Percentiles rank a stretch among this genome's conserved stretches.
Conservation (phyloP, 2,888 invertebrate genomes). For the Drosophila paranaensis region DNA sequence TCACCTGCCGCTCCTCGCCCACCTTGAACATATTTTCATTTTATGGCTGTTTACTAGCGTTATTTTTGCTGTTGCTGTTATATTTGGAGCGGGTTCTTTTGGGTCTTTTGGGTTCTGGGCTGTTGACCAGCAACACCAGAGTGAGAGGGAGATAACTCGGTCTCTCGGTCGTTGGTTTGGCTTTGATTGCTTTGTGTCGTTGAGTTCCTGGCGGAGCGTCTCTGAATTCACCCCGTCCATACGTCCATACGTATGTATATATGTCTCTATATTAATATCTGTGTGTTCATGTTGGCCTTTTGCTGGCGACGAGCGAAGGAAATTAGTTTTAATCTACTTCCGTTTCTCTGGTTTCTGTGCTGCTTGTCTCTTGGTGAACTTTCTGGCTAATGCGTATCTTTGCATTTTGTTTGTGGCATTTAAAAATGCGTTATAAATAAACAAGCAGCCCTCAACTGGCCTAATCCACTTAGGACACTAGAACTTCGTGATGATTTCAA, state of each 20-base stretch:
- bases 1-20: conserved; percentile 1
- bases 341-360: conserved; percentile 53
- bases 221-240: conserved; percentile 15
- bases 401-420: conserved; percentile 34
- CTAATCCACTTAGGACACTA: conserved; percentile 44
- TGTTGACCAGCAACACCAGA: conserved; percentile 56
- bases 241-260: background rate
- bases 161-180: conserved; percentile 54
- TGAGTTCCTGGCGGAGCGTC: conserved; percentile 38
- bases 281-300: conserved; percentile 14
- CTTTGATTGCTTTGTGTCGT: conserved; percentile 74
- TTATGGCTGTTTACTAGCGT: conserved; percentile 61
- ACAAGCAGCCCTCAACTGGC: conserved; percentile 47
- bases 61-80: conserved; percentile 40
- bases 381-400: conserved; percentile 23
- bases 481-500: conserved; percentile 41
- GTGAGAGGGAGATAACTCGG: conserved; percentile 27
- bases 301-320: conserved; percentile 47
- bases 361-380: conserved; percentile 17
- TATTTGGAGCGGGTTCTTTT: conserved; percentile 34
- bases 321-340: conserved; percentile 78
- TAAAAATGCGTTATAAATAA: conserved; percentile 74
- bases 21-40: conserved; percentile 48
- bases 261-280: conserved; percentile 13
- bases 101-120: conserved; percentile 60